Conservation (phyloP, 2,797 vertebrate species). For the Perodicticus potto region DNA sequence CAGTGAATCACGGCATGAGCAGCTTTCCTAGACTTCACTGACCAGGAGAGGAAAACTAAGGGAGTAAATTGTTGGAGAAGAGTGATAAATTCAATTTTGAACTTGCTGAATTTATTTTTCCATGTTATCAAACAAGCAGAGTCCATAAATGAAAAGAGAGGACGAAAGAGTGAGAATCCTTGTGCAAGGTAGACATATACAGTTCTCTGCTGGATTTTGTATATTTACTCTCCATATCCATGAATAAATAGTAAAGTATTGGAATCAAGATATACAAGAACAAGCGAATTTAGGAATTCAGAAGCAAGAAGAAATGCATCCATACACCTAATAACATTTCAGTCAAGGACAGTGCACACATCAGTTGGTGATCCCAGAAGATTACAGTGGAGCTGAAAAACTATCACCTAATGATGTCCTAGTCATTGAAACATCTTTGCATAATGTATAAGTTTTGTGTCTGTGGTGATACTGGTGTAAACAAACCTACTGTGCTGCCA, state of each 20-base stretch:
- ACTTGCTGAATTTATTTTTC: slow-evolving; percentile 26
- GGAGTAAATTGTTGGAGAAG: neutral
- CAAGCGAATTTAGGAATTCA: neutral
- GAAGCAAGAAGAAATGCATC: neutral
- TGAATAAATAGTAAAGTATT: neutral
- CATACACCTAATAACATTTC: neutral
- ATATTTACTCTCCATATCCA: neutral
- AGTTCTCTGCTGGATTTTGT: neutral
- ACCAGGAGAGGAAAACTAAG: neutral
- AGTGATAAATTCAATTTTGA: slow-evolving; percentile 32
- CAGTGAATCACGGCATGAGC: neutral
- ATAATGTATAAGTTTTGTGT: neutral
- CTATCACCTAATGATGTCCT: neutral
- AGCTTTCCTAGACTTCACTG: neutral
- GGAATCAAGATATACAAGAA: neutral
- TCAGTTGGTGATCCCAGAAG: neutral
- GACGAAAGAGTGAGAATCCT: neutral
- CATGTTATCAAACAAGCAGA: neutral
- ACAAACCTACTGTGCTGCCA: neutral
- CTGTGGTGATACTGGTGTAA: neutral
- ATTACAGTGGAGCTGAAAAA: neutral
- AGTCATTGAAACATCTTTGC: neutral
- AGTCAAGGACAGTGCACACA: neutral
- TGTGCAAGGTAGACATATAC: neutral
- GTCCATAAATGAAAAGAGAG: neutral